Evolutionary conservation across 53 echinoderm and acorn worm genomes (phyloP), one percentile per base, ranked within the genome.

Genomic region (Paelopatides confundens): DNA sequence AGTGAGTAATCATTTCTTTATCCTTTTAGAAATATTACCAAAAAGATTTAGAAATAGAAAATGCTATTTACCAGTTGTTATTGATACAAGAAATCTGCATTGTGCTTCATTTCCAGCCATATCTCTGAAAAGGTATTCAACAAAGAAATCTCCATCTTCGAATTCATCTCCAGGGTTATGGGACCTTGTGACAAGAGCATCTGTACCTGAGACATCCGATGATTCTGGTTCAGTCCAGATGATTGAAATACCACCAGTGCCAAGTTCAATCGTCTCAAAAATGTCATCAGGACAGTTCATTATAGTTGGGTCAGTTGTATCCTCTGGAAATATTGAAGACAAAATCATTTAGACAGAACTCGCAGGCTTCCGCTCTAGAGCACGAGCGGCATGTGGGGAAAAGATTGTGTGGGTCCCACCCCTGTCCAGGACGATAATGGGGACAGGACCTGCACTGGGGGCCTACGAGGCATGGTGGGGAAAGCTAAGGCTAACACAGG

Each of bases 201-300:
- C 39, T 24, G 17, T n/a, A 24, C 90, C 93, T 40, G 90, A 84
- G 63, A 87, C 48, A 67, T 93, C 90, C 3, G 87, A 85, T 2
- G 93, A 90, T 65, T 77, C 66, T 13, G 88, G 93, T 50, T 85
- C 85, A 14, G 40, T 47, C 93, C 93, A 93, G 13, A 85, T 68
- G 17, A 85, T 67, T 1, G 15, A 10, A n/a, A 29, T 28, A 77
- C 23, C 54, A 23, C 26, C 15, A 0, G 4, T 4, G 23, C 85
- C 85, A 35, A 85, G 46, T 65, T 85, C 85, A 65, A 85, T 39
- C 31, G 21, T 65, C 3, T 17, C 18, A 30, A 38, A 2, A 31
- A 64, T 63, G 38, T 85, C 66, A 3, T 8, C 5, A 3, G 85
- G 85, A n/a, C 85, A 85, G 38, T 12, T 4, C n/a, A 17, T 18